phyloP scores from a whole-genome alignment of 2,797 vertebrate genomes.

The Rhinogobio ventralis region DNA sequence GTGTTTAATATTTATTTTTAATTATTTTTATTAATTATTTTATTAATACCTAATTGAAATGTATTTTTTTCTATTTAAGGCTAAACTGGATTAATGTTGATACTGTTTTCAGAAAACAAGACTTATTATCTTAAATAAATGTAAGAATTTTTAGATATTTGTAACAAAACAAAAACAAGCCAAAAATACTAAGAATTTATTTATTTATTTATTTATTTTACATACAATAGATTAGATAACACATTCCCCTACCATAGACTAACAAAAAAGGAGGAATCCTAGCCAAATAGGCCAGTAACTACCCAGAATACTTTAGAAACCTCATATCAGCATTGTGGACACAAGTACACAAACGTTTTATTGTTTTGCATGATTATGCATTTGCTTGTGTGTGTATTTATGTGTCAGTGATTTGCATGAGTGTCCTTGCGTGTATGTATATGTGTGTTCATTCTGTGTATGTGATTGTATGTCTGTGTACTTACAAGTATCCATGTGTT shows the following conservation, averaged over 20 bases:
- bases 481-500: background rate
- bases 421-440: background rate
- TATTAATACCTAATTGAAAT: too few relatives aligned
- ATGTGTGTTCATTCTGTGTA: background rate
- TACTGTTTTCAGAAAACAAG: too few relatives aligned
- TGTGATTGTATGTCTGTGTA: conserved; percentile 27
- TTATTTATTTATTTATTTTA: too few relatives aligned
- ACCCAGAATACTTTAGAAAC: background rate
- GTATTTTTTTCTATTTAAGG: too few relatives aligned
- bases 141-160: too few relatives aligned
- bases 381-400: background rate
- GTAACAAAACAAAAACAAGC: too few relatives aligned
- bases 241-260: background rate
- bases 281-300: background rate
- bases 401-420: background rate
- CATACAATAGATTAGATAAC: background rate
- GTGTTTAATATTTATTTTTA: too few relatives aligned
- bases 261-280: background rate
- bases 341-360: background rate
- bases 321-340: background rate
- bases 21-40: too few relatives aligned
- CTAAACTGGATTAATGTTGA: too few relatives aligned
- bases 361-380: background rate
- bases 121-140: too few relatives aligned
- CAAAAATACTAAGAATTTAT: too few relatives aligned